Evolutionary conservation across 1,140 invertebrate genomes (phyloP).

Genomic region (Meloidogyne exigua): DNA sequence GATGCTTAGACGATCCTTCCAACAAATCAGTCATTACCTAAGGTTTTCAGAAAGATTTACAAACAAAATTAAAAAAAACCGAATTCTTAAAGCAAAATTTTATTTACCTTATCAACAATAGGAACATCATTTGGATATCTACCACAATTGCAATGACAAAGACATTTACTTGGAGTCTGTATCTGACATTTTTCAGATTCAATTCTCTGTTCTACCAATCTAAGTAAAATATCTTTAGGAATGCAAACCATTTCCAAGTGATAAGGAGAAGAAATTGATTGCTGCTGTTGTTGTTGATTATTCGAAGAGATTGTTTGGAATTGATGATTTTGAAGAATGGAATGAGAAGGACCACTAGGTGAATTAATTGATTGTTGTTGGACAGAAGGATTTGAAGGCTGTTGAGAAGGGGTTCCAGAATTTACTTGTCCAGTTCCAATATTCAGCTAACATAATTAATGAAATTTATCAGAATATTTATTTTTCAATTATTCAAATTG

Average conservation of each 20-base stretch:
- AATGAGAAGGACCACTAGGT: not conserved
- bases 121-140: constrained; percentile 55
- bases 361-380: constrained; percentile 22
- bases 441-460: not conserved
- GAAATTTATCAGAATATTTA: too few relatives aligned
- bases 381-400: not conserved
- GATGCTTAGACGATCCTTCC: constrained; percentile 37
- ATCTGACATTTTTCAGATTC: constrained; percentile 39
- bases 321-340: constrained; percentile 2
- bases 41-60: constrained; percentile 14
- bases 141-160: constrained; percentile 56
- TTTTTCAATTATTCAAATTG: too few relatives aligned
- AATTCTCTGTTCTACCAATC: constrained; percentile 46
- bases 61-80: too few relatives aligned
- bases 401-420: not conserved
- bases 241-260: constrained; percentile 49
- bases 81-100: too few relatives aligned
- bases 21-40: constrained; percentile 31
- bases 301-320: constrained; percentile 10
- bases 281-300: constrained; percentile 1
- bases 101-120: constrained; percentile 55
- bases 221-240: constrained; percentile 49
- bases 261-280: constrained; percentile 8
- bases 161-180: constrained; percentile 51
- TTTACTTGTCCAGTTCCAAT: not conserved